A percentile compares a stretch with the other conserved stretches of the same genome.
phyloP scores from a whole-genome alignment of 2,797 vertebrate genomes.

The Hyperoplus immaculatus region DNA sequence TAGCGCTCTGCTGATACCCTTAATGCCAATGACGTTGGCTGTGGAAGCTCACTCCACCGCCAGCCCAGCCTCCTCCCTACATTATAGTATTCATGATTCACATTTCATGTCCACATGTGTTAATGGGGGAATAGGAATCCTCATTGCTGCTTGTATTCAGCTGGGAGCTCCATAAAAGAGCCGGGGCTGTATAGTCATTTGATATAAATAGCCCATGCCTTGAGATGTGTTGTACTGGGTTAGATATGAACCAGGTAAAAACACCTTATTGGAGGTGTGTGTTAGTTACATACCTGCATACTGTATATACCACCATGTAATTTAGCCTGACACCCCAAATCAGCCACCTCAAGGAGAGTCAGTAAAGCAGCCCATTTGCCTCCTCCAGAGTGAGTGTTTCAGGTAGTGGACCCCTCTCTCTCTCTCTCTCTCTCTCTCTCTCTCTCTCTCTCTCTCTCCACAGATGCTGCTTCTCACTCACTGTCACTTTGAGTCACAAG shows the following conservation, averaged over 20 bases:
- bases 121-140: neutral
- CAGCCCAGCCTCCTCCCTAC: neutral
- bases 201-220: neutral
- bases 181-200: neutral
- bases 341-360: slow-evolving; percentile 3
- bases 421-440: too few species aligned
- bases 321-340: neutral
- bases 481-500: slow-evolving; percentile 37
- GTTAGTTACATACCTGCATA: neutral
- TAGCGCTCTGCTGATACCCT: neutral
- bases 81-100: neutral
- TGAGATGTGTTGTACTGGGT: neutral
- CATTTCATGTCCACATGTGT: neutral
- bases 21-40: neutral
- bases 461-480: slow-evolving; percentile 63
- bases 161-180: too few species aligned
- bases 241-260: neutral
- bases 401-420: slow-evolving; percentile 1
- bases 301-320: neutral
- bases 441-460: neutral
- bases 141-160: too few species aligned
- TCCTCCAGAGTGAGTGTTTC: slow-evolving; percentile 11
- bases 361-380: slow-evolving; percentile 9
- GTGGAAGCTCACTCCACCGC: neutral
- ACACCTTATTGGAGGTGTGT: neutral